Percentiles rank a stretch among this genome's conserved stretches.
These are phyloP conservation scores for Paracyclopina nana DNA, from an alignment of 1,140 invertebrate species.

Conservation along the genomic window DNA sequence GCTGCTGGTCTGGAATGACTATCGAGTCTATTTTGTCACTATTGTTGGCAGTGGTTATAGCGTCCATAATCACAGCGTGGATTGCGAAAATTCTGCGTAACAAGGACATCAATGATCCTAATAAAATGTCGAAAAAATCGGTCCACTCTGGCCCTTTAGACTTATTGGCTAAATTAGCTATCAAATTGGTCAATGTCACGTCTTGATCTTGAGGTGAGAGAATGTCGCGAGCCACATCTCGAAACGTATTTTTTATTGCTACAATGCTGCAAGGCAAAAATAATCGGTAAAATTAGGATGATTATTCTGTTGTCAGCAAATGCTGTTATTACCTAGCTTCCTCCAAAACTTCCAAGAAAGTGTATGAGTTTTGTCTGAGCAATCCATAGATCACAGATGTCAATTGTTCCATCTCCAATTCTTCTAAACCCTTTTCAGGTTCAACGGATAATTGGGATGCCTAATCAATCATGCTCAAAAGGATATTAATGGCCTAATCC, in stretches of 20 bases:
- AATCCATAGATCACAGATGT: neutral
- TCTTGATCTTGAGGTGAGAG: neutral
- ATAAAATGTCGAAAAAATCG: slow-evolving; percentile 8
- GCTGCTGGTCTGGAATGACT: neutral
- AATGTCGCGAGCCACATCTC: neutral
- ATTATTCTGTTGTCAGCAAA: neutral
- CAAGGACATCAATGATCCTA: slow-evolving; percentile 3
- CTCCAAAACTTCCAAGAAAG: slow-evolving; percentile 2
- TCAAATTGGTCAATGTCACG: neutral
- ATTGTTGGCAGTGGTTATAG: neutral
- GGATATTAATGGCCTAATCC: no score
- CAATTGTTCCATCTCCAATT: neutral
- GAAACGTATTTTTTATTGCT: neutral
- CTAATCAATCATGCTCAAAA: no score
- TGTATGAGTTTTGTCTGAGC: slow-evolving; percentile 6
- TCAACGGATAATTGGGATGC: no score
- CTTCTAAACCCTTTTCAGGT: neutral
- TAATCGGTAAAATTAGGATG: no score
- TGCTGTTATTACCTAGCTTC: neutral
- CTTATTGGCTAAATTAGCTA: neutral
- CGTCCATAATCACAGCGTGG: slow-evolving; percentile 5
- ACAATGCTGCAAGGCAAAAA: neutral
- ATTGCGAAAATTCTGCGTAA: neutral
- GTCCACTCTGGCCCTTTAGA: neutral
- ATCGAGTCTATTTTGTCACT: neutral